Evolutionary conservation across 2,888 invertebrate species (phyloP).

Genomic region (Campopleginae sp.): DNA sequence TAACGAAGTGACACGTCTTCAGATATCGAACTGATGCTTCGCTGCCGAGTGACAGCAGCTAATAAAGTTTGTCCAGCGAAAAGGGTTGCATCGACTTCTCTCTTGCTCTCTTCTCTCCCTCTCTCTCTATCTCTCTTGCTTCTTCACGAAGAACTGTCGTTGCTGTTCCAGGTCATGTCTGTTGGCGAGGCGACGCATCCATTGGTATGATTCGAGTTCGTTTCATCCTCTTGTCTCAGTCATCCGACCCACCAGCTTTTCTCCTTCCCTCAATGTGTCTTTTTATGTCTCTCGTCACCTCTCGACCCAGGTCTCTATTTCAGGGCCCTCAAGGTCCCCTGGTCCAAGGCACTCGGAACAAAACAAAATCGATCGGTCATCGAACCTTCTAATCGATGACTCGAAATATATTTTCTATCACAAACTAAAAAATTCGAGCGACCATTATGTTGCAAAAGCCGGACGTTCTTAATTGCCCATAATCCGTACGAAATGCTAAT

Average conservation of each 20-base stretch:
- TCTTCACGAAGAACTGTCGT: constrained; percentile 1
- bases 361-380: constrained; percentile 61
- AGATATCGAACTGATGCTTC: constrained; percentile 51
- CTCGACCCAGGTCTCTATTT: constrained; percentile 7
- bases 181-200: constrained; percentile 41
- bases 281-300: not conserved
- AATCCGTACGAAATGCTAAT: too few relatives aligned
- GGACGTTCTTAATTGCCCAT: not conserved
- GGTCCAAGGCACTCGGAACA: constrained; percentile 35
- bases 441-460: not conserved
- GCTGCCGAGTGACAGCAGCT: constrained; percentile 59
- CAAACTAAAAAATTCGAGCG: not conserved
- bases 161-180: constrained; percentile 37
- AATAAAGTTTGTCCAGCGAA: constrained; percentile 60
- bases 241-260: not conserved
- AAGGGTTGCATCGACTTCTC: constrained; percentile 8
- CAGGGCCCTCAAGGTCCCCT: not conserved
- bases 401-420: constrained; percentile 10
- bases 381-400: constrained; percentile 30
- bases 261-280: not conserved
- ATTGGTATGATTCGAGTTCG: constrained; percentile 53
- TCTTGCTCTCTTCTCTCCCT: not conserved
- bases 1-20: constrained; percentile 57
- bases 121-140: not conserved
- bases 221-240: constrained; percentile 10